Evolutionary conservation across 2,888 invertebrate species (phyloP).

Genomic region (Diaprepes abbreviatus): DNA sequence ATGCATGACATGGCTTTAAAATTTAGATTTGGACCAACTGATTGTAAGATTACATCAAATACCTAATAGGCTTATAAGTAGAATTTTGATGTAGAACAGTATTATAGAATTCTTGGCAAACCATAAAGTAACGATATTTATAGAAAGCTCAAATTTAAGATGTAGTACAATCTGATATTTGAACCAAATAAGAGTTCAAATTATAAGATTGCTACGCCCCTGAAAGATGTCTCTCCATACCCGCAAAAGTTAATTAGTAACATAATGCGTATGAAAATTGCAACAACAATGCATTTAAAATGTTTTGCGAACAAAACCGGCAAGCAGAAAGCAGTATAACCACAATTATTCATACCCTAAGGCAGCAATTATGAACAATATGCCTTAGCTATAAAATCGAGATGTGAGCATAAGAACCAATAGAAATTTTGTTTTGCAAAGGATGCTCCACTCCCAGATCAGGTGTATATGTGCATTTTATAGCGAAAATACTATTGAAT

Average conservation of each 20-base stretch:
- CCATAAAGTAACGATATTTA: too few relatives aligned
- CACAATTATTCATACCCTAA: conserved; percentile 29
- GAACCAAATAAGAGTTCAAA: too few relatives aligned
- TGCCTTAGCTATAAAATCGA: conserved; percentile 41
- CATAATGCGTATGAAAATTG: conserved; percentile 41
- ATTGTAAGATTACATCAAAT: too few relatives aligned
- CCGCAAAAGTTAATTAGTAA: conserved; percentile 40
- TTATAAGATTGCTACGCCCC: not conserved
- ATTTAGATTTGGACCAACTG: too few relatives aligned
- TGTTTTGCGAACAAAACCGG: conserved; percentile 25
- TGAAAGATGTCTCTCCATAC: conserved; percentile 14
- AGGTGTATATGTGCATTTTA: conserved; percentile 34
- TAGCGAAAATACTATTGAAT: conserved; percentile 26
- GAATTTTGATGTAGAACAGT: too few relatives aligned
- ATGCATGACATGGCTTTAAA: too few relatives aligned
- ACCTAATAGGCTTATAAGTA: too few relatives aligned
- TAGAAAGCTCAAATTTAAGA: too few relatives aligned
- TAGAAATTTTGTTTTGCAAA: conserved; percentile 41
- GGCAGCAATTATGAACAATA: conserved; percentile 45
- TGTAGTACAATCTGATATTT: too few relatives aligned
- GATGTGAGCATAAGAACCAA: conserved; percentile 38
- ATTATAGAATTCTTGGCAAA: too few relatives aligned
- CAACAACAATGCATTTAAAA: conserved; percentile 35
- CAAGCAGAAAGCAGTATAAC: conserved; percentile 35
- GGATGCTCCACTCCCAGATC: conserved; percentile 43